Conservation (phyloP, 2,888 invertebrate species). For the Blera fallax region DNA sequence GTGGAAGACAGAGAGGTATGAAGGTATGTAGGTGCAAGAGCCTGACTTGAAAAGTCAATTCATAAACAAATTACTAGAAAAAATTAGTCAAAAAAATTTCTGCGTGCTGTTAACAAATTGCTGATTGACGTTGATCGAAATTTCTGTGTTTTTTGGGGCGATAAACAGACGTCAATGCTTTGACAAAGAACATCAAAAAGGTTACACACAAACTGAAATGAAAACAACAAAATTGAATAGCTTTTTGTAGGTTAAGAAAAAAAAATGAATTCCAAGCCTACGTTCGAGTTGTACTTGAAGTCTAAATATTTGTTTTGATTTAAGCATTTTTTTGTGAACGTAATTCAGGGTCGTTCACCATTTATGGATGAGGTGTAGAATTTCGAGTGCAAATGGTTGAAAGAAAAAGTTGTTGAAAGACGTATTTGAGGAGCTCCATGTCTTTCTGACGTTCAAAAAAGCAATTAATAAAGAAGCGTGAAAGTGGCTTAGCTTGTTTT, state of each 20-base stretch:
- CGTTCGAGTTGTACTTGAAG: constrained; percentile 20
- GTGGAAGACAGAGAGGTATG: not conserved
- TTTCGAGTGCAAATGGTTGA: not conserved
- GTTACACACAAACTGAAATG: not conserved
- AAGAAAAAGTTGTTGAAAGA: no score
- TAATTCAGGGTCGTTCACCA: constrained; percentile 26
- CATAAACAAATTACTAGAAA: not conserved
- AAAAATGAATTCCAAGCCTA: not conserved
- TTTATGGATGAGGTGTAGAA: constrained; percentile 8
- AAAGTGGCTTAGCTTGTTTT: no score
- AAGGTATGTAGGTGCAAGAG: not conserved
- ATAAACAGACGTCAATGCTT: constrained; percentile 14
- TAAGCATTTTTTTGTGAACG: not conserved
- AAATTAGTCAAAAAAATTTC: not conserved
- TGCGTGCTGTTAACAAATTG: not conserved
- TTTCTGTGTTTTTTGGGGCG: not conserved
- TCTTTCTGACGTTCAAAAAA: no score
- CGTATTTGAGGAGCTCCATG: no score
- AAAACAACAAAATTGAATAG: not conserved
- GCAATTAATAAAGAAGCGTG: no score
- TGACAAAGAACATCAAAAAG: not conserved
- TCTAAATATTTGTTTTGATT: constrained; percentile 11
- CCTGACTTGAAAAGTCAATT: not conserved
- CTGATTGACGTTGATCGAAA: constrained; percentile 14
- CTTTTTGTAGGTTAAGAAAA: not conserved